Evolutionary conservation across 92 coral and sea anemone species (phyloP), one percentile per base, ranked within the genome.

Genomic region (Galaxea fascicularis): DNA sequence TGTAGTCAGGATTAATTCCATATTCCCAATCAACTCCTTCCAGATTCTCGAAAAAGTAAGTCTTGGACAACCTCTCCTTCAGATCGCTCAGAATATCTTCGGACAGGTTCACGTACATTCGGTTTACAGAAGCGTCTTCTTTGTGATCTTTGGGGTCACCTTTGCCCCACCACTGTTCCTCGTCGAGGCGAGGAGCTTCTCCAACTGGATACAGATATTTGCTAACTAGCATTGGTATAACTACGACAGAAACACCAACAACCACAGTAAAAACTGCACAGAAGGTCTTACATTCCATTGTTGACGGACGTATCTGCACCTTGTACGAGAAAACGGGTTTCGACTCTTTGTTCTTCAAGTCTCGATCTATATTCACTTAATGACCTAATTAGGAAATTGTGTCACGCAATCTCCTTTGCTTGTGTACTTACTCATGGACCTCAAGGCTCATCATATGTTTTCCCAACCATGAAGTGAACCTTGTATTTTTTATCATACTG

Each of bases 11-110:
- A 39, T 96, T 87, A 16, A 85, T 78, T 13, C 99, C 99, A 57
- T 96, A 96, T 52, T 91, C 90, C 99, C 99, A 96, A 22, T 92
- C 91, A 1, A 89, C 79, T 14, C 93, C 94, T 65, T 90, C 94
- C 28, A 96, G 74, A 8, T 93, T 66, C 15, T 85, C 95, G 57
- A 96, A 90, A 82, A 83, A 94, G 21, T 92, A 77, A 25, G 99
- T 94, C 71, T 91, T 91, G 11, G 89, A 51, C 14, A 94, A 85
- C 20, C 99, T 92, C 16, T 65, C 75, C 29, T 87, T 78, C 67
- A 96, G 86, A 68, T 96, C 98, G 6, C 60, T 82, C 57, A 96
- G 87, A n/a, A 71, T 67, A 72, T 84, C 90, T 8, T 92, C 88
- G 30, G 79, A 24, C 52, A 94, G 72, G 41, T 81, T 66, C 31